phyloP scores from a whole-genome alignment of 2,797 vertebrate genomes.

The Darevskia mixta region DNA sequence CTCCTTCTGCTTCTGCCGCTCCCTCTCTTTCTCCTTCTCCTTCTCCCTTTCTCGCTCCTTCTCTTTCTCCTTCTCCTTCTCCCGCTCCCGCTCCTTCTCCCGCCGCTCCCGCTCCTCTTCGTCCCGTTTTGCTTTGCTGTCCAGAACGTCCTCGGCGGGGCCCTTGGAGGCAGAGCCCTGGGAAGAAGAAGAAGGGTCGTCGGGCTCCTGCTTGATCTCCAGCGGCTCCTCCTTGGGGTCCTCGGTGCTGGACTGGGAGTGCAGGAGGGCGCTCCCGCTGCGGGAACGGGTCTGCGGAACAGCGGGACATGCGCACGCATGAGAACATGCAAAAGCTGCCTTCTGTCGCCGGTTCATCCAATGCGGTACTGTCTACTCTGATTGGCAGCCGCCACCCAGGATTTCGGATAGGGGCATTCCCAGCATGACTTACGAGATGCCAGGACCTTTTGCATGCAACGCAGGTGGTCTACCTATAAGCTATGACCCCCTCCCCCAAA shows the following conservation, averaged over 20 bases:
- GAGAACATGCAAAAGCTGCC: background rate
- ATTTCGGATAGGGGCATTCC: too few species aligned
- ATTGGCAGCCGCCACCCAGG: too few species aligned
- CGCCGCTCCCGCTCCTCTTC: slow-evolving; percentile 81
- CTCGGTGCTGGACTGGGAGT: slow-evolving; percentile 93
- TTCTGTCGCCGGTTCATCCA: too few species aligned
- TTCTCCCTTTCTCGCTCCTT: slow-evolving; percentile 73
- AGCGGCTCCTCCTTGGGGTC: slow-evolving; percentile 90
- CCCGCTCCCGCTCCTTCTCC: slow-evolving; percentile 88
- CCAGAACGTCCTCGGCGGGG: slow-evolving; percentile 73
- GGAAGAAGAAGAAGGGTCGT: slow-evolving; percentile 80
- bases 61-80: slow-evolving; percentile 80
- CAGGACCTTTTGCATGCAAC: too few species aligned
- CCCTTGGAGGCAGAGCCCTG: slow-evolving; percentile 64
- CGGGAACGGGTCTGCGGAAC: slow-evolving; percentile 84
- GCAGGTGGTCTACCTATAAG: too few species aligned
- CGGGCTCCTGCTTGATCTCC: slow-evolving; percentile 86
- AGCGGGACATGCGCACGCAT: background rate
- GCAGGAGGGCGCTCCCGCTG: slow-evolving; percentile 87
- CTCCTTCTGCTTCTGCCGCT: slow-evolving; percentile 81
- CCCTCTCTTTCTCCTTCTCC: slow-evolving; percentile 78
- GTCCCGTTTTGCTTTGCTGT: slow-evolving; percentile 80
- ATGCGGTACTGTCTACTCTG: too few species aligned
- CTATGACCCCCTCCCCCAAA: too few species aligned
- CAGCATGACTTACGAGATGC: too few species aligned